phyloP scores from a whole-genome alignment of 2,797 vertebrate species.

The Scyliorhinus canicula region DNA sequence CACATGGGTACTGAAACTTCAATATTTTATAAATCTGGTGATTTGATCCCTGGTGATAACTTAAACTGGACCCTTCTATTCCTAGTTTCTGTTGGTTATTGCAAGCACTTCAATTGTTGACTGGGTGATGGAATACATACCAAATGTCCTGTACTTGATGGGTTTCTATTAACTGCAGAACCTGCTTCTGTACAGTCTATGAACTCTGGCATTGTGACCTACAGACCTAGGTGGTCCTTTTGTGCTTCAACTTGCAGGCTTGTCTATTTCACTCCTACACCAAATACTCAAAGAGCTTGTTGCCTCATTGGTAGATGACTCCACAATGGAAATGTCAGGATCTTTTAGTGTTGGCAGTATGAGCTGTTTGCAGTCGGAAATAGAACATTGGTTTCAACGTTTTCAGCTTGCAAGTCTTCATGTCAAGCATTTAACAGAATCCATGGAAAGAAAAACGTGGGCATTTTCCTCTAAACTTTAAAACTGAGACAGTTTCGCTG shows the following conservation, averaged over 20 bases:
- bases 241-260: background rate
- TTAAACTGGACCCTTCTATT: background rate
- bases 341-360: background rate
- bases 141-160: background rate
- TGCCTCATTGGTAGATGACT: background rate
- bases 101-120: background rate
- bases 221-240: no score
- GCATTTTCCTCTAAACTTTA: background rate
- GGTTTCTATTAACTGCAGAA: background rate
- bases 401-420: no score
- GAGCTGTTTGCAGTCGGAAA: background rate
- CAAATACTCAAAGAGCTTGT: background rate
- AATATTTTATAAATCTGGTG: background rate
- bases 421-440: background rate
- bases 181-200: background rate
- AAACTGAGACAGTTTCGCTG: background rate
- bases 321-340: background rate
- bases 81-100: background rate
- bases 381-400: no score
- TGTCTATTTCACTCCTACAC: background rate
- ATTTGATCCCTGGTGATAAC: background rate
- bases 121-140: background rate
- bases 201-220: background rate
- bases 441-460: background rate
- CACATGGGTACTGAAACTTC: background rate